Evolutionary conservation across 2,797 vertebrate species (phyloP).

Genomic region (Poeciliopsis infans): DNA sequence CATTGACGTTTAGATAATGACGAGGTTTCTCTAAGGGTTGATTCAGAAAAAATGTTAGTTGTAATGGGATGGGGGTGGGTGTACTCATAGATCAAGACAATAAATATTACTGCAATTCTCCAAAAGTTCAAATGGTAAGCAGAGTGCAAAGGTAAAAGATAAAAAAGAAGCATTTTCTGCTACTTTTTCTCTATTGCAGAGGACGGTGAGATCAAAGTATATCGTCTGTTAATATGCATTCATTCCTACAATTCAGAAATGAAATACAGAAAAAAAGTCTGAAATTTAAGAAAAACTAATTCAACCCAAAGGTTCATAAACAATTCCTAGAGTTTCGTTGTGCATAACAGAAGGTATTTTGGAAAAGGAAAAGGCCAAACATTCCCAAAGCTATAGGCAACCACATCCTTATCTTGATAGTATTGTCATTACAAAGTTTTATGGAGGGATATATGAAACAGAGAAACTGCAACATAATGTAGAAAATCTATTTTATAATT

Average conservation of each 20-base stretch:
- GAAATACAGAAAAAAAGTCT: neutral
- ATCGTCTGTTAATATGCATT: neutral
- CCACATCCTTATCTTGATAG: neutral
- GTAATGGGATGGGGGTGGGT: neutral
- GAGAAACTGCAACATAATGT: neutral
- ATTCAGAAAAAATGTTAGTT: neutral
- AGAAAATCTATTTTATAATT: neutral
- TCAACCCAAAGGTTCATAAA: neutral
- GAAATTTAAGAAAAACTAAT: neutral
- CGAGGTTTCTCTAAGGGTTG: neutral
- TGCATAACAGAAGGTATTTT: neutral
- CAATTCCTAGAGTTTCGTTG: neutral
- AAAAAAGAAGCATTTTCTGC: neutral
- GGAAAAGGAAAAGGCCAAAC: neutral
- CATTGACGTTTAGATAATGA: neutral
- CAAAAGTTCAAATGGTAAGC: neutral
- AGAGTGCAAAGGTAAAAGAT: constrained; percentile 2
- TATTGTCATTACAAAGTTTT: neutral
- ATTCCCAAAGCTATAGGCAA: neutral
- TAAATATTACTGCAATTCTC: neutral
- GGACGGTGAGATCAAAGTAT: neutral
- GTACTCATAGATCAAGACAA: neutral
- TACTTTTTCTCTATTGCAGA: neutral
- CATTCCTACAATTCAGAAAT: neutral
- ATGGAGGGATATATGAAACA: neutral